phyloP scores from a whole-genome alignment of 2,888 invertebrate genomes.

The Palloptera scutellata region DNA sequence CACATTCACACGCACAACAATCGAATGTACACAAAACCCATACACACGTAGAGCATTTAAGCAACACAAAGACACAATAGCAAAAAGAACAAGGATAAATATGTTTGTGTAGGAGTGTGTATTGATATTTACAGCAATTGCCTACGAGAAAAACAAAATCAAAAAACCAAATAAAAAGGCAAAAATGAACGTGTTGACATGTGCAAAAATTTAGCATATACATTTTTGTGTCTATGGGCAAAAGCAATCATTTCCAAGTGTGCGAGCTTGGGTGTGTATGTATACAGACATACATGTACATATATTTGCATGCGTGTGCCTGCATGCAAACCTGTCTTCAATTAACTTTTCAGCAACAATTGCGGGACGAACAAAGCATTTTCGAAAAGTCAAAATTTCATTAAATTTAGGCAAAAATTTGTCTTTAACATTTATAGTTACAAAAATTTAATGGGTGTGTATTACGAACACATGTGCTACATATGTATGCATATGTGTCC shows the following conservation, averaged over 20 bases:
- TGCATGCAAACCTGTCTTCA: background rate
- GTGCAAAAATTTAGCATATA: background rate
- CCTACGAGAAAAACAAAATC: background rate
- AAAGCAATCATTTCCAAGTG: conserved; percentile 3
- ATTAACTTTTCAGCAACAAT: background rate
- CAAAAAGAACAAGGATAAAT: conserved; percentile 1
- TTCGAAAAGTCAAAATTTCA: too few species aligned
- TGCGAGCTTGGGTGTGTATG: conserved; percentile 23
- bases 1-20: background rate
- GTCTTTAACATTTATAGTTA: too few species aligned
- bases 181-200: too few species aligned
- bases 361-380: too few species aligned
- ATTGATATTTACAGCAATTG: conserved; percentile 1
- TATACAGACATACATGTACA: conserved; percentile 10
- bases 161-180: too few species aligned
- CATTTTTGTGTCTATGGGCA: background rate
- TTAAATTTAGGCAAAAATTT: too few species aligned
- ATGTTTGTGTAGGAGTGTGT: background rate
- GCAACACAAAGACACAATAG: conserved; percentile 1
- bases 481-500: too few species aligned
- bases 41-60: background rate
- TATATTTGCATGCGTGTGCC: background rate
- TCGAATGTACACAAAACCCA: background rate
- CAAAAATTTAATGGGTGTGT: too few species aligned
- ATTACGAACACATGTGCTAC: too few species aligned